phyloP scores from a whole-genome alignment of 2,888 invertebrate species.

The Nowickia ferox region DNA sequence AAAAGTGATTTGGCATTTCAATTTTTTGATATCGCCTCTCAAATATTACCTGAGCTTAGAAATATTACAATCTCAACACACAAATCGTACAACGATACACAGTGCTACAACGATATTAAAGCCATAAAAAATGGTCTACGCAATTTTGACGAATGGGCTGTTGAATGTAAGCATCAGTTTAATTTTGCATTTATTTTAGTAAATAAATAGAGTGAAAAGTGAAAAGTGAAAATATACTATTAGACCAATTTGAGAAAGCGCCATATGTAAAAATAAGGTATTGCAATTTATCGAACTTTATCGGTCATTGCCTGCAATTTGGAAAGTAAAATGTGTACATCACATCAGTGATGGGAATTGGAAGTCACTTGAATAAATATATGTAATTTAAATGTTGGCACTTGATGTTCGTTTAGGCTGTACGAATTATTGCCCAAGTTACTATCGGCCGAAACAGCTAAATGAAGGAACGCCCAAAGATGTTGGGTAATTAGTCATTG shows the following conservation, averaged over 20 bases:
- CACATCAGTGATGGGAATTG: too few relatives aligned
- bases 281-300: too few relatives aligned
- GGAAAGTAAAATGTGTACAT: too few relatives aligned
- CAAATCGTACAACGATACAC: slow-evolving; percentile 69
- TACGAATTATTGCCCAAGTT: too few relatives aligned
- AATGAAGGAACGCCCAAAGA: too few relatives aligned
- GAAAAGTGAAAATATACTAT: not conserved
- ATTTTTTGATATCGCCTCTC: slow-evolving; percentile 76
- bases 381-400: too few relatives aligned
- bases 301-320: too few relatives aligned
- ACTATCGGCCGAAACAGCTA: too few relatives aligned
- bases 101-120: slow-evolving; percentile 76
- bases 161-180: slow-evolving; percentile 79
- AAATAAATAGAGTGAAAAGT: not conserved
- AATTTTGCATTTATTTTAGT: not conserved
- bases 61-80: slow-evolving; percentile 54
- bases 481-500: too few relatives aligned
- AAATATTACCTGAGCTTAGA: slow-evolving; percentile 51
- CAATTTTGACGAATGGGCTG: slow-evolving; percentile 80
- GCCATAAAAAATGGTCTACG: slow-evolving; percentile 76
- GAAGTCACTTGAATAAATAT: too few relatives aligned
- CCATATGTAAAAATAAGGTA: not conserved
- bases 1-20: slow-evolving; percentile 78
- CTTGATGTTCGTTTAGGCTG: too few relatives aligned
- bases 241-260: not conserved